Conservation (phyloP, 2,888 invertebrate species). For the Lordiphosa andalusiaca region DNA sequence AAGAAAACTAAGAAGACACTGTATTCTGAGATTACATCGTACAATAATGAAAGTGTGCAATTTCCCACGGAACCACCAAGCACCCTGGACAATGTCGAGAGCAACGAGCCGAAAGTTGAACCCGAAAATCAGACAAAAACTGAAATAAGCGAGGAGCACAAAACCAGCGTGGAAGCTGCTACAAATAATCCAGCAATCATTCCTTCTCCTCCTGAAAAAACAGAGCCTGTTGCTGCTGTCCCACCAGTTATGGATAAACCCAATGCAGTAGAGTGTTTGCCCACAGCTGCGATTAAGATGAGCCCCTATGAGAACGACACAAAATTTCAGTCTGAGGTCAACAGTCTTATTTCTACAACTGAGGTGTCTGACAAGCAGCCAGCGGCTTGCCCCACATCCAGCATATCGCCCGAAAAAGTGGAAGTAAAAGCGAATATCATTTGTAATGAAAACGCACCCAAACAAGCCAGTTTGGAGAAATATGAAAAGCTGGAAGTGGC, state of each 20-base stretch:
- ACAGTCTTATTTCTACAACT: no score
- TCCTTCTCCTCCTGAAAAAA: neutral
- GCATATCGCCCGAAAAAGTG: no score
- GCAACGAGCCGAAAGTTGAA: conserved; percentile 10
- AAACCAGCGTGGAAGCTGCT: conserved; percentile 7
- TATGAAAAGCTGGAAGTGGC: conserved; percentile 1
- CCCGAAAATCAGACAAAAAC: conserved; percentile 8
- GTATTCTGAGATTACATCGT: conserved; percentile 62
- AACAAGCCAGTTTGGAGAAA: neutral
- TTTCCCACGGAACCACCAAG: conserved; percentile 2
- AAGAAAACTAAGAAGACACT: conserved; percentile 79
- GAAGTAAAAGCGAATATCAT: no score
- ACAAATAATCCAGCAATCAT: neutral
- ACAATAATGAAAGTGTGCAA: conserved; percentile 28
- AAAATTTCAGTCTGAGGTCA: no score
- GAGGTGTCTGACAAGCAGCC: no score
- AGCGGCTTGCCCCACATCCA: no score
- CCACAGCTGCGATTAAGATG: neutral
- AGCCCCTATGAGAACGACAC: neutral
- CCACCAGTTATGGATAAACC: conserved; percentile 6
- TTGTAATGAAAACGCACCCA: no score
- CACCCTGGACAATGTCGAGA: neutral
- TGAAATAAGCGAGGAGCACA: conserved; percentile 4
- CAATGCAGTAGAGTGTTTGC: conserved; percentile 6
- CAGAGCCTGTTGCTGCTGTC: conserved; percentile 1